Percentiles rank a stretch among this genome's conserved stretches.
Conservation (phyloP, 2,797 vertebrate species). For the Myotis vivesi region DNA sequence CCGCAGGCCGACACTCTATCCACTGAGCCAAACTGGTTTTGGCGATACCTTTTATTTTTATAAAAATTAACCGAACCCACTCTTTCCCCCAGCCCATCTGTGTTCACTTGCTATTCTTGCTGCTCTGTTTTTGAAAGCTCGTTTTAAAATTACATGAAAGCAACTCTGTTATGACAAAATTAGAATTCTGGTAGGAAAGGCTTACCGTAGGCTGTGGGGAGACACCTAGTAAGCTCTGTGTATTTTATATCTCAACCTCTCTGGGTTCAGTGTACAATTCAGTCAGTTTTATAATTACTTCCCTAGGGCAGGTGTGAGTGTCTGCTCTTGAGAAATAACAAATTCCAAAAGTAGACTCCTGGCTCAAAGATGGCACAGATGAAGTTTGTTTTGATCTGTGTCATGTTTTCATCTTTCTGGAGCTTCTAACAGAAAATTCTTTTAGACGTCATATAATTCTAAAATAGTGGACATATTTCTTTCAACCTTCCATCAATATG, state of each 20-base stretch:
- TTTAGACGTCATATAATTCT: neutral
- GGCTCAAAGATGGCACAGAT: neutral
- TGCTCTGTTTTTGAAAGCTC: slow-evolving; percentile 17
- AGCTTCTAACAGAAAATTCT: slow-evolving; percentile 16
- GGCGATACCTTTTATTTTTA: slow-evolving; percentile 28
- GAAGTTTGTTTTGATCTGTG: slow-evolving; percentile 16
- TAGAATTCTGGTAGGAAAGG: slow-evolving; percentile 54
- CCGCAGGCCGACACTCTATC: no score
- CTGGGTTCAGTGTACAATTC: neutral
- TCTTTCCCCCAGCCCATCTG: slow-evolving; percentile 20
- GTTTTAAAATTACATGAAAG: slow-evolving; percentile 68
- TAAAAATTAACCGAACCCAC: neutral
- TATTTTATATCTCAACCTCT: slow-evolving; percentile 31
- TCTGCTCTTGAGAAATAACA: slow-evolving; percentile 15
- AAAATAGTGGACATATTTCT: neutral
- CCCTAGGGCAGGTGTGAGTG: neutral
- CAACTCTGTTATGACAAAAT: slow-evolving; percentile 58
- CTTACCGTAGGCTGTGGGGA: slow-evolving; percentile 5
- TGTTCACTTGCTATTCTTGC: slow-evolving; percentile 5
- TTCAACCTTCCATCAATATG: neutral
- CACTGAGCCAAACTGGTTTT: no score
- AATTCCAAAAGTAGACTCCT: neutral
- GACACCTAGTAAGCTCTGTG: neutral
- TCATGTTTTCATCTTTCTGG: slow-evolving; percentile 1
- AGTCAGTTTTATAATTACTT: slow-evolving; percentile 10